Evolutionary conservation across 1,140 invertebrate species (phyloP).

Genomic region (Zaprionus vittiger): DNA sequence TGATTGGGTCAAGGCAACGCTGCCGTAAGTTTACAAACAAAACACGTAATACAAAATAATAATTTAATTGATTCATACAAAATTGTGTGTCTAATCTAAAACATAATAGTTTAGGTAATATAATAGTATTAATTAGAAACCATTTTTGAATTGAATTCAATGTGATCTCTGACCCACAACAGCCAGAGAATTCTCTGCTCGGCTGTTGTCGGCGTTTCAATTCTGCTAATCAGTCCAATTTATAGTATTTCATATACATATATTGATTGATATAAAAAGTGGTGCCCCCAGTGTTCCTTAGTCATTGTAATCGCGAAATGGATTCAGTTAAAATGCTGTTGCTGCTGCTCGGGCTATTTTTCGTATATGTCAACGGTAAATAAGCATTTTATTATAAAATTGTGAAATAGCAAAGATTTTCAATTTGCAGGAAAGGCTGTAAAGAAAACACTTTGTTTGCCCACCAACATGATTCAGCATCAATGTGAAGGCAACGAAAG

Average conservation of each 20-base stretch:
- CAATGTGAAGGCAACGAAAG: background rate
- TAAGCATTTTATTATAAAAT: background rate
- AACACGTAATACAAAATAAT: background rate
- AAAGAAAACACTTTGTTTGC: background rate
- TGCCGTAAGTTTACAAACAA: background rate
- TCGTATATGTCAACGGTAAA: constrained; percentile 9
- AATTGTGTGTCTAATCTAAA: background rate
- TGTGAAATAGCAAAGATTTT: background rate
- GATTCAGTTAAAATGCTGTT: background rate
- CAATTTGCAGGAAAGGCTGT: background rate
- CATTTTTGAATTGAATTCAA: background rate
- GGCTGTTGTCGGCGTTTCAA: background rate
- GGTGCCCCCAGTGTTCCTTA: background rate
- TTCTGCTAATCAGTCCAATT: constrained; percentile 8
- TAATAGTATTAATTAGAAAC: background rate
- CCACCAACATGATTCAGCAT: background rate
- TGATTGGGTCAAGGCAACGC: background rate
- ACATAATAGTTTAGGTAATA: background rate
- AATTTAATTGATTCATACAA: background rate
- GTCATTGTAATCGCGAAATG: constrained; percentile 11
- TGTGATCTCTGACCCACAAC: constrained; percentile 10
- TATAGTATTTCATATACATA: background rate
- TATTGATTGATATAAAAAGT: constrained; percentile 5
- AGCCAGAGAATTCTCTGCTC: background rate
- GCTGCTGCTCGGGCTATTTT: background rate